Conservation (phyloP, 2,113 vertebrate genomes). For the Corvus hawaiiensis region DNA sequence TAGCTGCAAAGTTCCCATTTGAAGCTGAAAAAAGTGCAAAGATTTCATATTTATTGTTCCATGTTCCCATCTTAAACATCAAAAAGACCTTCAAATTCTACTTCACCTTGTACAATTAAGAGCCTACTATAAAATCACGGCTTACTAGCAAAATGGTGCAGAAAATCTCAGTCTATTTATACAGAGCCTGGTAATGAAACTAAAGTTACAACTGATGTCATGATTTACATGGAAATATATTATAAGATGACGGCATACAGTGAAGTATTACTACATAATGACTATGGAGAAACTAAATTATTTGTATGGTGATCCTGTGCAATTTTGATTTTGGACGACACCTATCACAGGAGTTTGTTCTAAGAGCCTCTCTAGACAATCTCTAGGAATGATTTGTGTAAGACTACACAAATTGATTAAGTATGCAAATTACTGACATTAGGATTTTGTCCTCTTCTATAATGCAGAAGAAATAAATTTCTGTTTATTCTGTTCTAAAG, state of each 20-base stretch:
- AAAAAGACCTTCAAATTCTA: not conserved
- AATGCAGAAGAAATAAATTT: not conserved
- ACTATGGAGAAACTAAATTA: not conserved
- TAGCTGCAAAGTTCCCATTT: not conserved
- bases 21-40: not conserved
- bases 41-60: not conserved
- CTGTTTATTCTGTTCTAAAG: not conserved
- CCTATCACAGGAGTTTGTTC: not conserved
- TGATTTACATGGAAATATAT: not conserved
- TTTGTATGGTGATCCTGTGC: not conserved
- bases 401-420: not conserved
- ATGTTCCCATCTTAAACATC: accelerated
- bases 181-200: not conserved
- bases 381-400: not conserved
- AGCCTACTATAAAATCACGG: not conserved
- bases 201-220: not conserved
- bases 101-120: not conserved
- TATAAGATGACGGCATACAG: not conserved
- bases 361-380: not conserved
- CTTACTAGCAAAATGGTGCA: not conserved
- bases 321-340: not conserved
- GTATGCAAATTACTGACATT: not conserved
- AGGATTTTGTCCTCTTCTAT: not conserved
- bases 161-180: not conserved
- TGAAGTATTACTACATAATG: not conserved